These are phyloP conservation scores for Centrocercus urophasianus DNA, from an alignment of 2,113 vertebrate species.

Conservation along the genomic window DNA sequence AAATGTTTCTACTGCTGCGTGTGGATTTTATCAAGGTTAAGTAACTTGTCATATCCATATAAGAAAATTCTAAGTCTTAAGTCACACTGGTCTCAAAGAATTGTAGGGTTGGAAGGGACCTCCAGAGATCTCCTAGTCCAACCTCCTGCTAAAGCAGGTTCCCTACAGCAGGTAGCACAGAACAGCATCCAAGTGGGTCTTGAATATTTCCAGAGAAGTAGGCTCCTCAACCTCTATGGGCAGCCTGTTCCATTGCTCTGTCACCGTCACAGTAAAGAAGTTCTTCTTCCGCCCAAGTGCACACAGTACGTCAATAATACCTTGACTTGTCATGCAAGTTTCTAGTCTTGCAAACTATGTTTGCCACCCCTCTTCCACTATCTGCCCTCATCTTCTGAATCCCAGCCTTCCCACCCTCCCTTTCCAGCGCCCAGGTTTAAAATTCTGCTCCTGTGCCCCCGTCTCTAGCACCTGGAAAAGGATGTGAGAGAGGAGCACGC, in stretches of 20 bases:
- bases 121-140: no score
- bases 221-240: no score
- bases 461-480: not conserved
- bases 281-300: not conserved
- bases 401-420: not conserved
- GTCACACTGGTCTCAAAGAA: not conserved
- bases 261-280: no score
- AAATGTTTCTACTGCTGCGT: not conserved
- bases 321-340: not conserved
- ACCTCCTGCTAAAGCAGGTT: no score
- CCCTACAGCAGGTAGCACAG: no score
- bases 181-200: no score
- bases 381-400: not conserved
- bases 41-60: not conserved
- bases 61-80: not conserved
- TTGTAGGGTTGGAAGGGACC: no score
- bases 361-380: not conserved
- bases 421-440: not conserved
- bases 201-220: no score
- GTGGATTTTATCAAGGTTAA: not conserved
- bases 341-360: not conserved
- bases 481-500: no score
- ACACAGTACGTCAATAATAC: not conserved
- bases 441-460: not conserved
- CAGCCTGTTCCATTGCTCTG: no score